A percentile compares a stretch with the other conserved stretches of the same genome.
Conservation (phyloP, 2,113 vertebrate genomes). For the Procavia capensis region DNA sequence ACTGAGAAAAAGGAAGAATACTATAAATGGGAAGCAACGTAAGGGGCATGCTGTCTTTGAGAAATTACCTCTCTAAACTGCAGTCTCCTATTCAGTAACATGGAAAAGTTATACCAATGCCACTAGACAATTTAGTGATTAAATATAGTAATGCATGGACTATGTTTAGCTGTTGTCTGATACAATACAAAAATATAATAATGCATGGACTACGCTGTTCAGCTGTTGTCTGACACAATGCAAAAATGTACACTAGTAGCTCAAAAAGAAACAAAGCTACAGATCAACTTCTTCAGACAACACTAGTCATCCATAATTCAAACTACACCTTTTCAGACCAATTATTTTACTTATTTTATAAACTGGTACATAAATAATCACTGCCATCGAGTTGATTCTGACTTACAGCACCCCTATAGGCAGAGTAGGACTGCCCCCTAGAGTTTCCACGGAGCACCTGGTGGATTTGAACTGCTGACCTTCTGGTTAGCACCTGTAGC, state of each 20-base stretch:
- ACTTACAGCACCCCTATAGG: no score
- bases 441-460: no score
- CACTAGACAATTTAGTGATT: neutral
- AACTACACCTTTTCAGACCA: slow-evolving; percentile 10
- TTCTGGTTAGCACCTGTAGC: no score
- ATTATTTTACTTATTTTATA: slow-evolving; percentile 28
- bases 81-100: slow-evolving; percentile 10
- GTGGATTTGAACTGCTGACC: no score
- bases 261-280: slow-evolving; percentile 31
- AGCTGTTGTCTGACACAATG: neutral
- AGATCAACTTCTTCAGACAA: neutral
- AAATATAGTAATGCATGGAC: slow-evolving; percentile 8
- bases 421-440: no score
- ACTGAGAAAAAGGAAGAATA: neutral
- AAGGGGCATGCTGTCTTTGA: neutral
- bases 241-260: neutral
- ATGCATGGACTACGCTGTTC: neutral
- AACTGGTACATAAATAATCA: slow-evolving; percentile 10
- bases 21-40: neutral
- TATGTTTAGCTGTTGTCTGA: neutral
- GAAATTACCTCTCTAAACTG: neutral
- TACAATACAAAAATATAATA: neutral
- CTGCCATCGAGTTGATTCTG: no score
- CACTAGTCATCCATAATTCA: neutral
- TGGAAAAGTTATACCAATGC: neutral